phyloP scores from a whole-genome alignment of 2,888 invertebrate genomes.

The Tetranychus truncatus region DNA sequence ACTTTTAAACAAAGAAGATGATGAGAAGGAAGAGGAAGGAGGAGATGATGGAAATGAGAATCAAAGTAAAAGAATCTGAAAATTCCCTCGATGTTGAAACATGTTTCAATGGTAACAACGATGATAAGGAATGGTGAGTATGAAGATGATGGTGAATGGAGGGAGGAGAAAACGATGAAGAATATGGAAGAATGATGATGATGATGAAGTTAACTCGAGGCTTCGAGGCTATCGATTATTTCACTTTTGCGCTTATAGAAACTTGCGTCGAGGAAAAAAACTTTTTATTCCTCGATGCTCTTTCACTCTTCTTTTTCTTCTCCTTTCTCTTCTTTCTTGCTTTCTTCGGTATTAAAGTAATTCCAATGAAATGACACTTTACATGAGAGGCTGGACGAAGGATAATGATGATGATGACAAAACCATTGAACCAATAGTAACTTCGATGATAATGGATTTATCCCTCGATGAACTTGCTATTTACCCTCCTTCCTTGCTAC shows the following conservation, averaged over 20 bases:
- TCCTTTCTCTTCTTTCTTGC: conserved; percentile 2
- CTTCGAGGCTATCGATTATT: neutral
- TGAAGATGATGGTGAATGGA: neutral
- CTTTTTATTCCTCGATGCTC: neutral
- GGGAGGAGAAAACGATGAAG: neutral
- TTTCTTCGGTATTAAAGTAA: neutral
- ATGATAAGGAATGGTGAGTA: neutral
- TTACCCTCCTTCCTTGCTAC: neutral
- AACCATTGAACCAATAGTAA: neutral
- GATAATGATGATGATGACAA: conserved; percentile 23
- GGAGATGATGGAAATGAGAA: neutral
- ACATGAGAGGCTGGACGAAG: conserved; percentile 14
- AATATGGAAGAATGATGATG: neutral
- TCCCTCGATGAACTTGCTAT: neutral
- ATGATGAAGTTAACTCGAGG: neutral
- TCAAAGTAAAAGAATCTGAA: neutral
- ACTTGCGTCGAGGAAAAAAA: neutral
- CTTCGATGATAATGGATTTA: neutral
- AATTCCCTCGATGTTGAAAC: neutral
- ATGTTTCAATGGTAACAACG: neutral
- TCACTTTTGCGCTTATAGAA: neutral
- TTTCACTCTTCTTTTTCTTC: conserved; percentile 4
- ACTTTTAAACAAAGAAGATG: neutral
- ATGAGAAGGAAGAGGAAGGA: neutral
- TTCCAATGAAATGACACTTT: conserved; percentile 11